These are phyloP conservation scores for Planococcus citri DNA, from an alignment of 1,140 invertebrate species.

Conservation along the genomic window DNA sequence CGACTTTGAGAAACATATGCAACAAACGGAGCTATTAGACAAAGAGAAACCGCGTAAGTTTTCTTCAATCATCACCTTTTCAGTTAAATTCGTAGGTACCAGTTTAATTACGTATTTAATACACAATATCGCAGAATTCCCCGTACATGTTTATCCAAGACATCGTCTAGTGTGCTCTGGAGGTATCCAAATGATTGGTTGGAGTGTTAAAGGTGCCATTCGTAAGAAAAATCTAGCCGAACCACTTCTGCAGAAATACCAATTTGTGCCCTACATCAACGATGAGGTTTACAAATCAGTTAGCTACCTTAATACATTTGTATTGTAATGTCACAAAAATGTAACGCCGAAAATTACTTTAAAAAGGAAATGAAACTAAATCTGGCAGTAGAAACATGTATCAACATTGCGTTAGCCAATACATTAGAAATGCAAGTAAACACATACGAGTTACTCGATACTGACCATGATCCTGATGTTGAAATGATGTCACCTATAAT, in stretches of 20 bases:
- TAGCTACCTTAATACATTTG: too few relatives aligned
- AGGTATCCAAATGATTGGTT: conserved; percentile 68
- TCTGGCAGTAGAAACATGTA: conserved; percentile 38
- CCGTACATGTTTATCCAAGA: conserved; percentile 28
- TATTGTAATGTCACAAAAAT: too few relatives aligned
- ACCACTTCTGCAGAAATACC: conserved; percentile 57
- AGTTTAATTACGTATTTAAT: too few relatives aligned
- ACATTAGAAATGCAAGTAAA: conserved; percentile 50
- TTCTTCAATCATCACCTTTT: too few relatives aligned
- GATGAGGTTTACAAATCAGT: conserved; percentile 12
- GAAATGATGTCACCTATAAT: conserved; percentile 34
- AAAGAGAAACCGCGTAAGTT: too few relatives aligned
- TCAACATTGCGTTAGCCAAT: conserved; percentile 71
- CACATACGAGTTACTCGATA: conserved; percentile 49
- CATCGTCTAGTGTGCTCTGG: conserved; percentile 45
- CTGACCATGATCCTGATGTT: conserved; percentile 33
- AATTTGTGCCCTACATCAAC: conserved; percentile 54
- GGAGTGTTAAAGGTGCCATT: conserved; percentile 66
- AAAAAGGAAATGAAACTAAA: background rate
- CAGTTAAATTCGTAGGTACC: too few relatives aligned
- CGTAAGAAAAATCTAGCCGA: conserved; percentile 46
- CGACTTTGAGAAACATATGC: too few relatives aligned
- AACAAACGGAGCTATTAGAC: too few relatives aligned
- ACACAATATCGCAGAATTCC: too few relatives aligned
- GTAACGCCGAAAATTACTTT: too few relatives aligned